Evolutionary conservation across 2,797 vertebrate genomes (phyloP).

Genomic region (Chelonia mydas): DNA sequence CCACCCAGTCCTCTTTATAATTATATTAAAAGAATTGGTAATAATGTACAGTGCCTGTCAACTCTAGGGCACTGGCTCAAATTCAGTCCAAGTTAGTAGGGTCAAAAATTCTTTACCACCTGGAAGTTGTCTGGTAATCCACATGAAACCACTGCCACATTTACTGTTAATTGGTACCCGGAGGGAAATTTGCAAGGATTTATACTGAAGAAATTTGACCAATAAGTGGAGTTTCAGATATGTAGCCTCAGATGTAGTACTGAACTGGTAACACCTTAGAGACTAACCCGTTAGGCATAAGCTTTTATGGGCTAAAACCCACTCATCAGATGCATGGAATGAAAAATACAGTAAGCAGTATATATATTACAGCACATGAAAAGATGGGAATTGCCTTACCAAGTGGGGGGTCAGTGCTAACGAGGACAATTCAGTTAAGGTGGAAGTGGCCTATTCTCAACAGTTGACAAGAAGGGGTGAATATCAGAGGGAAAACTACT

Average conservation of each 20-base stretch:
- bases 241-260: background rate
- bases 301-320: too few species aligned
- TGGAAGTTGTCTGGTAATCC: conserved; percentile 31
- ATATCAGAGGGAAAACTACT: too few species aligned
- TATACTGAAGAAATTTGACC: background rate
- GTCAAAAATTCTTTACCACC: conserved; percentile 31
- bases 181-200: background rate
- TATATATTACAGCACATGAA: too few species aligned
- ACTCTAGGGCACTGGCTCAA: conserved; percentile 60
- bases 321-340: too few species aligned
- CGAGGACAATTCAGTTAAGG: too few species aligned
- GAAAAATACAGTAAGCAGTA: too few species aligned
- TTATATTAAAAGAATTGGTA: conserved; percentile 41
- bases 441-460: too few species aligned
- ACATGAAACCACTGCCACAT: background rate
- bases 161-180: background rate
- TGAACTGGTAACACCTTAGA: background rate
- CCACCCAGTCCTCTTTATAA: background rate
- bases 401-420: too few species aligned
- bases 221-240: background rate
- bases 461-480: too few species aligned
- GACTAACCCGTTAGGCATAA: too few species aligned
- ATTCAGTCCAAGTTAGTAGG: conserved; percentile 28
- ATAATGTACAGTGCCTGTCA: conserved; percentile 10
- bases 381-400: too few species aligned